These are phyloP conservation scores for Tupiocoris notatus DNA, from an alignment of 2,888 invertebrate genomes.

Conservation along the genomic window DNA sequence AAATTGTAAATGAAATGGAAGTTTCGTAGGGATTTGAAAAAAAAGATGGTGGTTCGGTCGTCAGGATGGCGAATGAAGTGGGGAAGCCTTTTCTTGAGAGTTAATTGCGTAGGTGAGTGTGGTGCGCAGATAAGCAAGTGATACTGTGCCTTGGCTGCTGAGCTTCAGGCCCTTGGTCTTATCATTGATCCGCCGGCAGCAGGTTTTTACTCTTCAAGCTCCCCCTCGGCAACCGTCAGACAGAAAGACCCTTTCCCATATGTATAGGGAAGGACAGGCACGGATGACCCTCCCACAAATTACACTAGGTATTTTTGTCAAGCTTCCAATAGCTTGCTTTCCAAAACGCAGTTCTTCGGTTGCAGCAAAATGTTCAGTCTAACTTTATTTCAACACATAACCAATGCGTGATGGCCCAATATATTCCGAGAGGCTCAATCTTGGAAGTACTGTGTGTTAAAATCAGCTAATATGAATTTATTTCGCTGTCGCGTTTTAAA, in stretches of 20 bases:
- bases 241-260: no score
- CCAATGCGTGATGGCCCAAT: no score
- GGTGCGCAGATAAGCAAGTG: slow-evolving; percentile 24
- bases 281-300: neutral
- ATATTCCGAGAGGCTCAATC: no score
- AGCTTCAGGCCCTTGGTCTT: no score
- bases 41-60: neutral
- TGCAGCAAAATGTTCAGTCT: no score
- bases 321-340: no score
- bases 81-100: slow-evolving; percentile 19
- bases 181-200: neutral
- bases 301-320: neutral
- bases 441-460: no score
- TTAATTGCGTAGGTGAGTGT: slow-evolving; percentile 38
- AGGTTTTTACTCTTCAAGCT: neutral
- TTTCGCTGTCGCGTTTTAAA: no score
- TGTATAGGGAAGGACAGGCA: neutral
- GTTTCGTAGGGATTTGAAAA: neutral
- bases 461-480: no score
- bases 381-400: no score
- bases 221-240: no score
- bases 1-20: neutral
- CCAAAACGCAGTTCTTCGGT: no score
- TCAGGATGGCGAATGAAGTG: neutral
- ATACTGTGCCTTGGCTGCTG: neutral